These are phyloP conservation scores for Etheostoma nigrum DNA, from an alignment of 2,797 vertebrate genomes.

Conservation along the genomic window DNA sequence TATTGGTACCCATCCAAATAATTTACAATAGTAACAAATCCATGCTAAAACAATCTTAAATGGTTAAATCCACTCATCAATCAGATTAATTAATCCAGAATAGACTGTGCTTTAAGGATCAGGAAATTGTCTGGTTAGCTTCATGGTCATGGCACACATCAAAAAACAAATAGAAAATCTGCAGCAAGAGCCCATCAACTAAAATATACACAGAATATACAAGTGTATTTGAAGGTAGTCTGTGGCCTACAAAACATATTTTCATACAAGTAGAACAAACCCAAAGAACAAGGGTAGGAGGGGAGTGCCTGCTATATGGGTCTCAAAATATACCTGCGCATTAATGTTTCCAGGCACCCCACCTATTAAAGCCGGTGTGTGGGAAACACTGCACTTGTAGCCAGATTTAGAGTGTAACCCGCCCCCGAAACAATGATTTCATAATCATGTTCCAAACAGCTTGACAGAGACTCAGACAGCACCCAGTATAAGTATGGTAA, in stretches of 20 bases:
- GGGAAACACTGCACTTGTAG: slow-evolving; percentile 57
- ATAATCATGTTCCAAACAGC: slow-evolving; percentile 52
- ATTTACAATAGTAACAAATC: slow-evolving; percentile 45
- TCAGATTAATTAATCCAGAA: slow-evolving; percentile 37
- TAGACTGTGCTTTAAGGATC: slow-evolving; percentile 49
- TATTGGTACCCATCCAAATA: slow-evolving; percentile 61
- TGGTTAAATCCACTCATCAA: slow-evolving; percentile 24
- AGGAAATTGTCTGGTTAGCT: slow-evolving; percentile 43
- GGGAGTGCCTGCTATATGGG: slow-evolving; percentile 19
- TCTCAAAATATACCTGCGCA: slow-evolving; percentile 53
- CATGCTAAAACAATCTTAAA: slow-evolving; percentile 6
- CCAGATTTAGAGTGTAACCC: slow-evolving; percentile 61
- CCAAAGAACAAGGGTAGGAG: slow-evolving; percentile 5
- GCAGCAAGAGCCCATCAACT: neutral
- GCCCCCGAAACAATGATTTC: slow-evolving; percentile 63
- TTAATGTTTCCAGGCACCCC: slow-evolving; percentile 46
- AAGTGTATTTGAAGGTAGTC: neutral
- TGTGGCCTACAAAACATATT: slow-evolving; percentile 6
- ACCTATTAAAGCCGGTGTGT: slow-evolving; percentile 46
- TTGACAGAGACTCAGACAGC: slow-evolving; percentile 49
- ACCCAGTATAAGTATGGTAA: slow-evolving; percentile 30
- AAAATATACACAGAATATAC: neutral
- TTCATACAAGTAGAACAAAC: slow-evolving; percentile 12
- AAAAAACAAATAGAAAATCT: slow-evolving; percentile 6
- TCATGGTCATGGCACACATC: slow-evolving; percentile 17